Percentiles rank a stretch among this genome's conserved stretches.
Evolutionary conservation across 1,140 invertebrate genomes (phyloP).

Genomic region (Diuraphis noxia): DNA sequence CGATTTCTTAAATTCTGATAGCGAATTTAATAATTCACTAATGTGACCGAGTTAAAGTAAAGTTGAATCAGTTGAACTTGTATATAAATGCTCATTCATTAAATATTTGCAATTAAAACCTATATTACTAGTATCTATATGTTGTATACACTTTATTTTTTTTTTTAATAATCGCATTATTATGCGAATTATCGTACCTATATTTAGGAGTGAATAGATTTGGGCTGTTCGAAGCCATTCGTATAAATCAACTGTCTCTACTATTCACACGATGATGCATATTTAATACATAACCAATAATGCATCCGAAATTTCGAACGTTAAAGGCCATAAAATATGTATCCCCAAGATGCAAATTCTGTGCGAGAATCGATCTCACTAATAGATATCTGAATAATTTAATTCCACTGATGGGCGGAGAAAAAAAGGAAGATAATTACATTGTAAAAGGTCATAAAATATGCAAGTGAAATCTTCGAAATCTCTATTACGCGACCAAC

Average conservation of each 20-base stretch:
- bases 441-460: conserved; percentile 49
- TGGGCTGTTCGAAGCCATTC: background rate
- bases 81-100: too few species aligned
- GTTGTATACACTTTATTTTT: too few species aligned
- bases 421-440: conserved; percentile 38
- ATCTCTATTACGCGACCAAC: conserved; percentile 11
- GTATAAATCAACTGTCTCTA: background rate
- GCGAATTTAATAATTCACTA: background rate
- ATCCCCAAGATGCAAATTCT: conserved; percentile 17
- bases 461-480: conserved; percentile 37
- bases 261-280: background rate
- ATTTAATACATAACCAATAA: conserved; percentile 21
- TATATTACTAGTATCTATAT: too few species aligned
- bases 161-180: background rate
- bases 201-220: background rate
- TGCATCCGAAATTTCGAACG: background rate
- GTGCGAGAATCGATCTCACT: conserved; percentile 22
- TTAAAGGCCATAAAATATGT: conserved; percentile 29
- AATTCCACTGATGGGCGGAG: background rate
- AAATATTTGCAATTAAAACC: too few species aligned
- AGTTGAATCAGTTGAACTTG: background rate
- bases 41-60: too few species aligned
- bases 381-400: conserved; percentile 46
- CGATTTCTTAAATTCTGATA: background rate
- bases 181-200: background rate